These are phyloP conservation scores for Peromyscus maniculatus DNA, from an alignment of 2,113 vertebrate species.

Conservation along the genomic window DNA sequence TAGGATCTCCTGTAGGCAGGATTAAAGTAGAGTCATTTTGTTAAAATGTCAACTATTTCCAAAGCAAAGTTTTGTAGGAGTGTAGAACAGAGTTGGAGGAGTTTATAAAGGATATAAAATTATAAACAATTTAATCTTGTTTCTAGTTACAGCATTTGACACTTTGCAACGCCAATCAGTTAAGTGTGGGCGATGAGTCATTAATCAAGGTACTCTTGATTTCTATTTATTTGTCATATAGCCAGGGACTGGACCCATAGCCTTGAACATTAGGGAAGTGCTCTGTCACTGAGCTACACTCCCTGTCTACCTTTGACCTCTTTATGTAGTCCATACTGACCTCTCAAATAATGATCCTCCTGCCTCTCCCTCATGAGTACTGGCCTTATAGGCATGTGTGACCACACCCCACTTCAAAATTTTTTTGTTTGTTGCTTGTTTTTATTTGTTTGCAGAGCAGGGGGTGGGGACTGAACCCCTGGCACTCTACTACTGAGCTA, in stretches of 20 bases:
- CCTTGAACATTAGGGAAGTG: neutral
- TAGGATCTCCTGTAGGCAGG: neutral
- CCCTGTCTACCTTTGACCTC: neutral
- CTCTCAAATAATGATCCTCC: neutral
- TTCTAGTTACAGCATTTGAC: neutral
- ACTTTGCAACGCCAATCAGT: neutral
- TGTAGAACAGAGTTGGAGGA: neutral
- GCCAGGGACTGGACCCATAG: neutral
- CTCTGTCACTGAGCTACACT: neutral
- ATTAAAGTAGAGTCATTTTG: constrained; percentile 23
- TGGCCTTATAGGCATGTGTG: no score
- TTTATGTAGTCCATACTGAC: neutral
- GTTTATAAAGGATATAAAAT: neutral
- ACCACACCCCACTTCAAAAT: neutral
- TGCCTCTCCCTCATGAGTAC: neutral
- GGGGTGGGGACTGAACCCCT: neutral
- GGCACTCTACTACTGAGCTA: neutral
- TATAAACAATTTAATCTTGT: neutral
- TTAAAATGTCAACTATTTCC: constrained; percentile 37
- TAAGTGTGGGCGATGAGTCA: neutral
- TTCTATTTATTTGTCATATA: neutral
- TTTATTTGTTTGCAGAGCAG: neutral
- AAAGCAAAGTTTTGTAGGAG: neutral
- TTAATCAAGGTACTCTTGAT: neutral
- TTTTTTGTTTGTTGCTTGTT: no score